Evolutionary conservation across 1,140 invertebrate genomes (phyloP).

Genomic region (Drosophila bipectinata): DNA sequence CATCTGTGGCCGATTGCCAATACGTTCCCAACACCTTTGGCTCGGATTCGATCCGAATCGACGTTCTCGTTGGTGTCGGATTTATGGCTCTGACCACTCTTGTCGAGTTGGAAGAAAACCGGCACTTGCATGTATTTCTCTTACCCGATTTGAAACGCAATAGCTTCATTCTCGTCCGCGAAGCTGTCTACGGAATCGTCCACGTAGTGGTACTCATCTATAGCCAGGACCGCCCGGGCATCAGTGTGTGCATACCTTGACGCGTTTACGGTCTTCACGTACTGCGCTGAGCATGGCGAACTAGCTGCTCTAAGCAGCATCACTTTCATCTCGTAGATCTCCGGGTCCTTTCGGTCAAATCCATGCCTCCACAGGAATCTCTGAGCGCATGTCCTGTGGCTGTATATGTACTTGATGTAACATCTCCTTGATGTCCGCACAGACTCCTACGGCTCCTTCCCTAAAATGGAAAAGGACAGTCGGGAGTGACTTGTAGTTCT

Average conservation of each 20-base stretch:
- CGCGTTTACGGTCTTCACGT: not conserved
- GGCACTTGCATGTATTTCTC: not conserved
- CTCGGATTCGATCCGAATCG: no score
- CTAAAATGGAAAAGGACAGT: not conserved
- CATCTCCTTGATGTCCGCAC: not conserved
- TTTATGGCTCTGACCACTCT: not conserved
- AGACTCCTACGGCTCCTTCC: not conserved
- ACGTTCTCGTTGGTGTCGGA: no score
- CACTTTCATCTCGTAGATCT: not conserved
- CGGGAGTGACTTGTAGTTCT: not conserved
- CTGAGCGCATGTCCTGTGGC: not conserved
- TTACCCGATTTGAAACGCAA: not conserved
- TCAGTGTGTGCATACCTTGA: not conserved
- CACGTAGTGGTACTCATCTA: not conserved
- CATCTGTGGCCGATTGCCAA: not conserved
- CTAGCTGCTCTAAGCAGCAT: not conserved
- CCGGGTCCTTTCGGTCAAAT: not conserved
- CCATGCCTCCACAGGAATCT: not conserved
- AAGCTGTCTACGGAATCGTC: not conserved
- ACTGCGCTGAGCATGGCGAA: not conserved
- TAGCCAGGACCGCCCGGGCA: constrained; percentile 2
- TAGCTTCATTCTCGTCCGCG: no score
- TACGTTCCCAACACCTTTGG: no score
- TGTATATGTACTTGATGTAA: not conserved
- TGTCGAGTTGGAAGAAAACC: constrained; percentile 5